Evolutionary conservation across 2,113 vertebrate genomes (phyloP).

Genomic region (Gulo gulo): DNA sequence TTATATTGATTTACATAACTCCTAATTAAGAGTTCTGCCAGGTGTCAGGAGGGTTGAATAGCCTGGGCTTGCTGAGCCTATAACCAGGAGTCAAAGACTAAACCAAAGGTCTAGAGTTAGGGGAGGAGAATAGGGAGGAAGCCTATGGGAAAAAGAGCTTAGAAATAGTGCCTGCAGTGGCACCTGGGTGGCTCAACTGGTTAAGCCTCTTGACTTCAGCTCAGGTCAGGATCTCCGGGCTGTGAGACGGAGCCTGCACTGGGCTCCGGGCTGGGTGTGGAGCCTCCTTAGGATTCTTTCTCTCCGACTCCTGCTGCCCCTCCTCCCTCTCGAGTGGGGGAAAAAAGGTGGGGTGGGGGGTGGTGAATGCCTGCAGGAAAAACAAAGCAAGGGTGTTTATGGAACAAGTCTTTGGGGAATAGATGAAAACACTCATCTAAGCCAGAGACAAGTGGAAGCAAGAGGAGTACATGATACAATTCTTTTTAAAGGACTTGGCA

Average conservation of each 20-base stretch:
- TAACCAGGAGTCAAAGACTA: neutral
- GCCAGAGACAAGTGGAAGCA: neutral
- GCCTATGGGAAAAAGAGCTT: neutral
- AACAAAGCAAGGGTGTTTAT: neutral
- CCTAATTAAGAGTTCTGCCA: neutral
- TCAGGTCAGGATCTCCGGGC: neutral
- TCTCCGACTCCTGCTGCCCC: neutral
- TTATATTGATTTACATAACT: neutral
- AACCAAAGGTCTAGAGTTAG: neutral
- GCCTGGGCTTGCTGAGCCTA: neutral
- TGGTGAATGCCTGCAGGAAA: neutral
- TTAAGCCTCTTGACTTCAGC: neutral
- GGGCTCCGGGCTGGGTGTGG: neutral
- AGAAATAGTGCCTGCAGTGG: neutral
- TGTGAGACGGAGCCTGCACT: neutral
- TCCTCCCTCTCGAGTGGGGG: neutral
- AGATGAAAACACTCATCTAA: neutral
- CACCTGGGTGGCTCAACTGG: neutral
- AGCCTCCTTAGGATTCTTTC: neutral
- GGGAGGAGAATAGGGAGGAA: neutral
- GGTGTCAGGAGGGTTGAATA: neutral
- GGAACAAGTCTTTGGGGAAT: neutral
- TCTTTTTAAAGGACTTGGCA: neutral
- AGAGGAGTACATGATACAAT: neutral
- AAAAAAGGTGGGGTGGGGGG: no score